Conservation (phyloP, 2,797 vertebrate genomes). For the Micromesistius poutassou region DNA sequence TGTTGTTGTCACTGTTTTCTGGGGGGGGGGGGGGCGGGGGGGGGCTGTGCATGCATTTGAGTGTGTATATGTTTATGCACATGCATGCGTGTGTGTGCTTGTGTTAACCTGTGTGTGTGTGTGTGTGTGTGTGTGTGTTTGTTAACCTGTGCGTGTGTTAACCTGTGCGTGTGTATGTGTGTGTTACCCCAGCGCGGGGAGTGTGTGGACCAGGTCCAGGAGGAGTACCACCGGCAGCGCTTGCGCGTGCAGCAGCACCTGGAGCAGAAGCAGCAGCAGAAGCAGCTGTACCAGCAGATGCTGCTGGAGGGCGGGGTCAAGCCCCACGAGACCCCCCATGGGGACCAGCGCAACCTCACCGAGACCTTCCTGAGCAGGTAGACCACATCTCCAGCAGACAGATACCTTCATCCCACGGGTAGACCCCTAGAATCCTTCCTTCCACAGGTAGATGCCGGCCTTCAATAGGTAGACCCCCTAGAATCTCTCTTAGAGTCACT, state of each 20-base stretch:
- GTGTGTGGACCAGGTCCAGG: conserved; percentile 88
- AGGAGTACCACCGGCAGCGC: conserved; percentile 93
- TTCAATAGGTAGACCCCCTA: too few species aligned
- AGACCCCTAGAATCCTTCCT: background rate
- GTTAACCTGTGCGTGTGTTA: background rate
- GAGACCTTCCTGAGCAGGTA: conserved; percentile 77
- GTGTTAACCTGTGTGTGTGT: background rate
- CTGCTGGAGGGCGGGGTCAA: conserved; percentile 94
- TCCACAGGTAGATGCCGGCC: background rate
- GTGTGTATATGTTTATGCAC: too few species aligned
- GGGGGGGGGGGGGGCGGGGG: too few species aligned
- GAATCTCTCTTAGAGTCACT: too few species aligned
- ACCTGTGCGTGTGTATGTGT: background rate
- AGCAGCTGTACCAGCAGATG: conserved; percentile 96
- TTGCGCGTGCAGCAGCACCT: conserved; percentile 94
- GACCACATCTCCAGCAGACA: background rate
- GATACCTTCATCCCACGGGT: background rate
- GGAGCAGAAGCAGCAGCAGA: conserved; percentile 94
- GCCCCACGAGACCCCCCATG: conserved; percentile 73
- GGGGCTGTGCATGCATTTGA: too few species aligned
- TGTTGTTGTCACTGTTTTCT: too few species aligned
- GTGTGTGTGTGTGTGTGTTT: background rate
- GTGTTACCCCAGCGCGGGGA: conserved; percentile 70
- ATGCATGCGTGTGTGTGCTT: background rate
- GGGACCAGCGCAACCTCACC: conserved; percentile 87